A percentile compares a stretch with the other conserved stretches of the same genome.
These are phyloP conservation scores for Pipa parva DNA, from an alignment of 2,113 vertebrate genomes.

Conservation along the genomic window DNA sequence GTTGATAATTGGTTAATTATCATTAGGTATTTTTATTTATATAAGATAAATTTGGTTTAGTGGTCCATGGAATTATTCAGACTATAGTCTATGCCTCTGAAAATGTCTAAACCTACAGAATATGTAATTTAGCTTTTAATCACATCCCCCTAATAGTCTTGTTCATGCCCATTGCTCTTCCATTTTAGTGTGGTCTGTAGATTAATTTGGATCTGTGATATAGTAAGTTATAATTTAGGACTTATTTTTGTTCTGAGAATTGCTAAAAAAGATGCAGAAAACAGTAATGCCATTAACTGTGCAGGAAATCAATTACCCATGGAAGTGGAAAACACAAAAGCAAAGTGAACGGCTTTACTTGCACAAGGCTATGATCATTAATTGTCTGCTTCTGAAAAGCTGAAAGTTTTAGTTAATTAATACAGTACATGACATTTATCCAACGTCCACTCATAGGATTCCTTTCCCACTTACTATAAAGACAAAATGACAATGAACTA, in stretches of 20 bases:
- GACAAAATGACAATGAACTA: constrained; percentile 2
- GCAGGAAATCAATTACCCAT: not conserved
- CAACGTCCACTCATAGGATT: not conserved
- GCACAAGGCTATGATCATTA: not conserved
- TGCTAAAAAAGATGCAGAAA: not conserved
- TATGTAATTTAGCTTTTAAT: too few species aligned
- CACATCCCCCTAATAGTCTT: too few species aligned
- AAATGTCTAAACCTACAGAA: too few species aligned
- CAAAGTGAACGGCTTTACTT: not conserved
- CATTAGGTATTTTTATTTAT: too few species aligned
- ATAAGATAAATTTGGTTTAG: too few species aligned
- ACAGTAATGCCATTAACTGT: not conserved
- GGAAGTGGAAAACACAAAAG: not conserved
- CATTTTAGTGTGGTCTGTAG: too few species aligned
- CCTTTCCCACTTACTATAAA: not conserved
- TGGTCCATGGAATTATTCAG: too few species aligned
- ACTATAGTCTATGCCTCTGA: too few species aligned
- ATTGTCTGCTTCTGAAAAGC: not conserved
- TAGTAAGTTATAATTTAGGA: too few species aligned
- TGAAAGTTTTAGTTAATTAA: not conserved
- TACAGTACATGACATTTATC: constrained; percentile 7
- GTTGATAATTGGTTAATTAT: too few species aligned
- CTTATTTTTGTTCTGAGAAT: not conserved
- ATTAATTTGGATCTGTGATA: too few species aligned
- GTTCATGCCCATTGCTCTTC: too few species aligned